phyloP scores from a whole-genome alignment of 2,888 invertebrate species.

The Andrena trimmerana region DNA sequence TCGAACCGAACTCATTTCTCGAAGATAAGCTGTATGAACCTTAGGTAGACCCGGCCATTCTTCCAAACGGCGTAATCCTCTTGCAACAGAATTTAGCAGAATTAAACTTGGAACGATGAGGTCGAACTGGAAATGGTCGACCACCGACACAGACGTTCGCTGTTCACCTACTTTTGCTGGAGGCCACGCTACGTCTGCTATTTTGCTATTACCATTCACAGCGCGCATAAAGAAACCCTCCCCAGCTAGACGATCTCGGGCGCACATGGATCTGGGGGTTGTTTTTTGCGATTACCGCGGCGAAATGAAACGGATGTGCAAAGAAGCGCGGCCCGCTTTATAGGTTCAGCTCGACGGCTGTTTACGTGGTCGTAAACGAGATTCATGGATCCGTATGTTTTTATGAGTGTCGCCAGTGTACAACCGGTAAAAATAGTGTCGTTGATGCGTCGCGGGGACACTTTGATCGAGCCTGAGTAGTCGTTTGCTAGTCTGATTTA shows the following conservation, averaged over 20 bases:
- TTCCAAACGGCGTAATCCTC: too few relatives aligned
- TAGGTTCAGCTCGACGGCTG: background rate
- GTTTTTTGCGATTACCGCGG: background rate
- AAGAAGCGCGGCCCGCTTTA: background rate
- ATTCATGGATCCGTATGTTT: conserved; percentile 11
- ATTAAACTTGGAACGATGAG: too few relatives aligned
- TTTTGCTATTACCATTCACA: background rate
- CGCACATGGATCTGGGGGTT: background rate
- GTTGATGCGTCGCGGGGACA: background rate
- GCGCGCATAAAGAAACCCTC: background rate
- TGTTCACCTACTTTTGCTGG: background rate
- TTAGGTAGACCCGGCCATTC: too few relatives aligned
- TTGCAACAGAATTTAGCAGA: too few relatives aligned
- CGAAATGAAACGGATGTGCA: background rate
- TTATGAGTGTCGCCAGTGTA: background rate
- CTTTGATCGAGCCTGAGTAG: background rate
- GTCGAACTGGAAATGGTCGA: too few relatives aligned
- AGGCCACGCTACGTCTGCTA: background rate
- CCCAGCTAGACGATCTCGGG: background rate
- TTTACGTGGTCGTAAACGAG: conserved; percentile 5
- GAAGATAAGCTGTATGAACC: too few relatives aligned
- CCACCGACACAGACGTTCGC: too few relatives aligned
- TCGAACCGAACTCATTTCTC: too few relatives aligned
- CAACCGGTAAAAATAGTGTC: background rate
- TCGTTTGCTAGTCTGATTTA: background rate